Percentiles rank a stretch among this genome's conserved stretches.
Conservation (phyloP, 2,888 invertebrate genomes). For the Omphaloscelis lunosa region DNA sequence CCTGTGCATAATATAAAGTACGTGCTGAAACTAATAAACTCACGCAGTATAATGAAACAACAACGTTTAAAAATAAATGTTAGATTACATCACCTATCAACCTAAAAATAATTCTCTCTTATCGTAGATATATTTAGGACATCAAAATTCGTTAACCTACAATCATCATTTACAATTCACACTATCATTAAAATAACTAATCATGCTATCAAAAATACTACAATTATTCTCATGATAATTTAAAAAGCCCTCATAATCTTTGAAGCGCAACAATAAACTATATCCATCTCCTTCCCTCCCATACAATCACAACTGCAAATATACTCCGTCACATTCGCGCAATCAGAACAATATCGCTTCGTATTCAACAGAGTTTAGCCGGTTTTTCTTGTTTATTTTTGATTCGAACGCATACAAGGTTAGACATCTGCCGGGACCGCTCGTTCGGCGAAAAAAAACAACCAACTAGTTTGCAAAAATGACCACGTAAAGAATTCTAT, state of each 20-base stretch:
- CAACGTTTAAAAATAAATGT: constrained; percentile 27
- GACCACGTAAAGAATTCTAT: constrained; percentile 16
- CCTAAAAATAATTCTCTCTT: constrained; percentile 16
- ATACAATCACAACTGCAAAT: not conserved
- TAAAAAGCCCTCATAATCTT: constrained; percentile 19
- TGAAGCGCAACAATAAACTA: not conserved
- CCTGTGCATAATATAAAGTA: not conserved
- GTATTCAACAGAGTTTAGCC: constrained; percentile 53
- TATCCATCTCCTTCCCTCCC: constrained; percentile 34
- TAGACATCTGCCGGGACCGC: constrained; percentile 53
- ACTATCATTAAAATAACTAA: constrained; percentile 37
- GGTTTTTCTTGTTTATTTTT: constrained; percentile 71
- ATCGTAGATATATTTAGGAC: constrained; percentile 28
- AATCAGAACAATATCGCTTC: constrained; percentile 47
- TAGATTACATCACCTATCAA: not conserved
- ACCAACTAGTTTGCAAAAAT: constrained; percentile 39
- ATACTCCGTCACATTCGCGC: constrained; percentile 33
- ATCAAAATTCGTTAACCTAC: constrained; percentile 47
- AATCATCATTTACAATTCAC: not conserved
- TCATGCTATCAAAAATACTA: constrained; percentile 47
- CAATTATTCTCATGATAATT: constrained; percentile 18
- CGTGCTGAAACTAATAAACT: constrained; percentile 29
- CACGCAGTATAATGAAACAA: not conserved
- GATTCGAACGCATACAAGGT: constrained; percentile 59
- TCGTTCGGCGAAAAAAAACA: constrained; percentile 38